These are phyloP conservation scores for Limnodromus scolopaceus DNA, from an alignment of 2,797 vertebrate genomes.

Conservation along the genomic window DNA sequence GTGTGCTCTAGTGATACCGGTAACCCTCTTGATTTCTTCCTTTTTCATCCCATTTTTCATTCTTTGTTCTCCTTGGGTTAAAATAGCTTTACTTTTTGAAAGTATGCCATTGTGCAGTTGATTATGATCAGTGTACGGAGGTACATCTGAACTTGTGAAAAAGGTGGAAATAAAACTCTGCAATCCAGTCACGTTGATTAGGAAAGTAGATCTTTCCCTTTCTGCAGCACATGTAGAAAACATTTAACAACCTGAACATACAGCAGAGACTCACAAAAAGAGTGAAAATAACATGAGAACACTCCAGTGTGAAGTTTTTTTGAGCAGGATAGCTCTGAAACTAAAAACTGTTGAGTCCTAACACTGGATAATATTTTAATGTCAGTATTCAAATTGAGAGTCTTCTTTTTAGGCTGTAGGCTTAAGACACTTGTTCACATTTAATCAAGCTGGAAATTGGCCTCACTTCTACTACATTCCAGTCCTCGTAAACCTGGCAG, in stretches of 20 bases:
- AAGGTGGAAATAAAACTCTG: background rate
- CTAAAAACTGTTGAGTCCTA: background rate
- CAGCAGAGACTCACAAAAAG: background rate
- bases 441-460: background rate
- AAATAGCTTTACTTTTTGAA: background rate
- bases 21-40: background rate
- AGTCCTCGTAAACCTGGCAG: background rate
- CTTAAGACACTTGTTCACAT: background rate
- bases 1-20: background rate
- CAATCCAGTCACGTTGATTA: background rate
- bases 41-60: background rate
- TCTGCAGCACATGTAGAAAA: background rate
- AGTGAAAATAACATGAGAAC: background rate
- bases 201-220: background rate
- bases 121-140: fast-evolving
- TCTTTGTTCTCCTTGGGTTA: background rate
- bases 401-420: background rate
- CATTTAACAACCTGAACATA: fast-evolving
- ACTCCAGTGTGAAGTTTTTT: background rate
- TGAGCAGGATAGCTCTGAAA: background rate
- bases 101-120: fast-evolving
- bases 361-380: background rate
- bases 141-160: background rate
- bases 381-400: background rate
- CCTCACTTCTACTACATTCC: background rate